phyloP scores from a whole-genome alignment of 2,113 vertebrate genomes.

The Aplodontia rufa region DNA sequence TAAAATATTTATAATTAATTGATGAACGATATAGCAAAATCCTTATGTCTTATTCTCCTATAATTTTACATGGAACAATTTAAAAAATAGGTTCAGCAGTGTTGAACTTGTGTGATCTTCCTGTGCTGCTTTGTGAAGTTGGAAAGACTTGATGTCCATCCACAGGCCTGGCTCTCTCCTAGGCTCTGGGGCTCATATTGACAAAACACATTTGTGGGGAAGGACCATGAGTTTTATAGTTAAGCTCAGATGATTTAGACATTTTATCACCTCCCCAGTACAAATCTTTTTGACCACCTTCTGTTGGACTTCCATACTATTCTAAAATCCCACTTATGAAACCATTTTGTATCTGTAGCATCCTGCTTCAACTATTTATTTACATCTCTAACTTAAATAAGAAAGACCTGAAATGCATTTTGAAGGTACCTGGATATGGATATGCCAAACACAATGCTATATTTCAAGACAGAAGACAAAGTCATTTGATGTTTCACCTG shows the following conservation, averaged over 20 bases:
- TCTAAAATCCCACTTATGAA: background rate
- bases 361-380: background rate
- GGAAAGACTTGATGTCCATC: background rate
- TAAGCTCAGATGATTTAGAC: background rate
- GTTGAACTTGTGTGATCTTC: fast-evolving
- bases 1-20: conserved; percentile 2
- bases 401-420: background rate
- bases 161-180: background rate
- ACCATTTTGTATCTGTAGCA: background rate
- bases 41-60: background rate
- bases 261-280: background rate
- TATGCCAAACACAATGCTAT: background rate
- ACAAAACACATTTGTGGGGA: background rate
- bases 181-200: background rate
- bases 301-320: background rate
- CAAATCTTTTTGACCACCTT: background rate
- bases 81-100: background rate
- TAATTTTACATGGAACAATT: background rate
- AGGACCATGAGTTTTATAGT: background rate
- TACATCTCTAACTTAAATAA: background rate
- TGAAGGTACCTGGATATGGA: background rate
- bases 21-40: background rate
- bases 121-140: background rate
- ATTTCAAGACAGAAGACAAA: background rate
- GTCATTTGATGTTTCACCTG: background rate